A percentile compares a stretch with the other conserved stretches of the same genome.
These are phyloP conservation scores for Drosophila sp. DNA, from an alignment of 1,140 invertebrate species.

Conservation along the genomic window DNA sequence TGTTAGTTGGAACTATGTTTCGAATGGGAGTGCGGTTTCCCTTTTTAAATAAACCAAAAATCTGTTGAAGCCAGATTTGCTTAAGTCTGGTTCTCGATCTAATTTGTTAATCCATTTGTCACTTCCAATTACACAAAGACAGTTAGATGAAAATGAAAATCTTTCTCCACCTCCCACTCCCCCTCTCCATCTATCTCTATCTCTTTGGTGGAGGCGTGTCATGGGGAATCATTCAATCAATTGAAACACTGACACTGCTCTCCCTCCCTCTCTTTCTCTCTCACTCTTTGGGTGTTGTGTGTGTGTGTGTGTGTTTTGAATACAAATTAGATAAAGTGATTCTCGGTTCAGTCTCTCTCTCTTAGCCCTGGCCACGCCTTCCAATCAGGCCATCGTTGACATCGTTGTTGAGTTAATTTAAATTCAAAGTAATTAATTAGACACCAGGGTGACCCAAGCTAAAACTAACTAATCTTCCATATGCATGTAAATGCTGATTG, in stretches of 20 bases:
- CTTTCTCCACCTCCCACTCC: slow-evolving; percentile 7
- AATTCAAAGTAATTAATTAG: slow-evolving; percentile 82
- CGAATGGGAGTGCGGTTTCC: slow-evolving; percentile 55
- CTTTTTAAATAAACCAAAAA: slow-evolving; percentile 16
- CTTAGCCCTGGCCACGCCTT: slow-evolving; percentile 1
- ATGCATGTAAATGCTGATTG: slow-evolving; percentile 18
- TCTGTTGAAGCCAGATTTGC: background rate
- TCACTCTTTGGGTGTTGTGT: no score
- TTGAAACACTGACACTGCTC: slow-evolving; percentile 61
- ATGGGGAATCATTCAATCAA: slow-evolving; percentile 70
- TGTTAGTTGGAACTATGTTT: slow-evolving; percentile 40
- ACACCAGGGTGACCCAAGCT: slow-evolving; percentile 46
- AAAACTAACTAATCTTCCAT: slow-evolving; percentile 34
- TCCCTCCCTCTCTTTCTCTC: no score
- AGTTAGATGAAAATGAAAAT: slow-evolving; percentile 45
- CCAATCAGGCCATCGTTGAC: slow-evolving; percentile 28
- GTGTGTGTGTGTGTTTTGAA: slow-evolving; percentile 61
- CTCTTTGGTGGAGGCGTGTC: background rate
- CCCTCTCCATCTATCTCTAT: slow-evolving; percentile 47
- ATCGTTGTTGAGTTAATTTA: slow-evolving; percentile 66
- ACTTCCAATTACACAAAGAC: slow-evolving; percentile 65
- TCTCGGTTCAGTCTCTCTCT: slow-evolving; percentile 15
- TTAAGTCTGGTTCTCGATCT: background rate
- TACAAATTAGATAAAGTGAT: slow-evolving; percentile 77
- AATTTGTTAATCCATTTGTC: slow-evolving; percentile 51